Percentiles rank a stretch among this genome's conserved stretches.
phyloP scores from a whole-genome alignment of 2,113 vertebrate species.

The Physeter macrocephalus region DNA sequence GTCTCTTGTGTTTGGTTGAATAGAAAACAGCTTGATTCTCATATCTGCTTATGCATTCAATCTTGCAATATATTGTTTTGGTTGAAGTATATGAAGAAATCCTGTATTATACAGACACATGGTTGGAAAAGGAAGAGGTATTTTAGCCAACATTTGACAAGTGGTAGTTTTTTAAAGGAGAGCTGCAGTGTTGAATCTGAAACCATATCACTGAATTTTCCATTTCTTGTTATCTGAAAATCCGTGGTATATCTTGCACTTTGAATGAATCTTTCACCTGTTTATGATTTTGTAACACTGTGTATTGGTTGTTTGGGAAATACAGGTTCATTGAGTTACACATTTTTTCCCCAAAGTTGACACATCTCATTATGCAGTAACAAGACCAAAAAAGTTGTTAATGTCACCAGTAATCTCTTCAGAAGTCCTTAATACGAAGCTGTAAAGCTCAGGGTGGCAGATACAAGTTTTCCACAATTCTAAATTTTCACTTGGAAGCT shows the following conservation, averaged over 20 bases:
- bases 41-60: neutral
- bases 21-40: neutral
- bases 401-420: neutral
- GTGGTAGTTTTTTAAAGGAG: neutral
- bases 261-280: neutral
- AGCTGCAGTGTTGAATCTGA: neutral
- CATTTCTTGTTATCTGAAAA: slow-evolving; percentile 7
- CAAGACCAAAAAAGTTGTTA: neutral
- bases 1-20: neutral
- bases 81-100: slow-evolving; percentile 38
- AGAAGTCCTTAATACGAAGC: neutral
- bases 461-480: neutral
- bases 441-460: neutral
- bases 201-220: neutral
- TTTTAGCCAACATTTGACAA: neutral
- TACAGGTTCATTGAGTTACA: neutral
- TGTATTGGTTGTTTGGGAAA: neutral
- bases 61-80: slow-evolving; percentile 24
- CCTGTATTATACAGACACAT: neutral
- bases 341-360: neutral
- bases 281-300: slow-evolving; percentile 1
- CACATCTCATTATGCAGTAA: neutral
- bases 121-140: neutral
- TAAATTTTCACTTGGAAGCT: neutral
- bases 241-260: neutral